Evolutionary conservation across 2,797 vertebrate genomes (phyloP).

Genomic region (Emys orbicularis): DNA sequence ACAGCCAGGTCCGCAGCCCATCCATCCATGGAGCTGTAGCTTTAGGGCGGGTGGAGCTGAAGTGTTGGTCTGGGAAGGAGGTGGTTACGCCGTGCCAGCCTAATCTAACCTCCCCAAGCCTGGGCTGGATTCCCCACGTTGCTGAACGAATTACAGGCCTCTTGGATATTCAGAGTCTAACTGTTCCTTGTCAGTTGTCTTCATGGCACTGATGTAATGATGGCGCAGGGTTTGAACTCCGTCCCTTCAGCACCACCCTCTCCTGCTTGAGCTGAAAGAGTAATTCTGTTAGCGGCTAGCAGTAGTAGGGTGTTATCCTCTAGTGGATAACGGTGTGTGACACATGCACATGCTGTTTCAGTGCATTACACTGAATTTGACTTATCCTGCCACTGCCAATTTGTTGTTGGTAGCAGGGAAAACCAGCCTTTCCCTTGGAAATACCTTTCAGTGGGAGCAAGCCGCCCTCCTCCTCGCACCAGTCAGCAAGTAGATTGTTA

Average conservation of each 20-base stretch:
- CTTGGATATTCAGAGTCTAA: not conserved
- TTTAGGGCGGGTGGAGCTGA: fast-evolving
- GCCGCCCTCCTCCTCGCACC: constrained; percentile 57
- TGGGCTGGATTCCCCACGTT: no score
- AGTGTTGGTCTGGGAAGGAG: not conserved
- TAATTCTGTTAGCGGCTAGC: not conserved
- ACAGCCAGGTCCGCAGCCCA: fast-evolving
- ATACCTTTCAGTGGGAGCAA: constrained; percentile 63
- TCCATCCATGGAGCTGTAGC: not conserved
- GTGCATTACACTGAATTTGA: constrained; percentile 61
- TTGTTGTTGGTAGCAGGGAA: constrained; percentile 37
- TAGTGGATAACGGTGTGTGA: not conserved
- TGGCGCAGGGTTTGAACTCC: not conserved
- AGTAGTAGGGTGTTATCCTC: constrained; percentile 37
- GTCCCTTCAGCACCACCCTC: not conserved
- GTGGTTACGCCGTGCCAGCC: not conserved
- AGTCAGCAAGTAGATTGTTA: constrained; percentile 29
- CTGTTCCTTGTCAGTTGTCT: not conserved
- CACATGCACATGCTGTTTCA: constrained; percentile 50
- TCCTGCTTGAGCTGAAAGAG: not conserved
- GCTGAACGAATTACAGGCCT: fast-evolving
- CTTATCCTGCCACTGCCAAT: constrained; percentile 67
- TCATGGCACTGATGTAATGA: not conserved
- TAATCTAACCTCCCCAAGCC: not conserved
- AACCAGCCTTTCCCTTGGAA: constrained; percentile 71